A percentile compares a stretch with the other conserved stretches of the same genome.
Evolutionary conservation across 2,888 invertebrate species (phyloP).

Genomic region (Dicyrtomina minuta): DNA sequence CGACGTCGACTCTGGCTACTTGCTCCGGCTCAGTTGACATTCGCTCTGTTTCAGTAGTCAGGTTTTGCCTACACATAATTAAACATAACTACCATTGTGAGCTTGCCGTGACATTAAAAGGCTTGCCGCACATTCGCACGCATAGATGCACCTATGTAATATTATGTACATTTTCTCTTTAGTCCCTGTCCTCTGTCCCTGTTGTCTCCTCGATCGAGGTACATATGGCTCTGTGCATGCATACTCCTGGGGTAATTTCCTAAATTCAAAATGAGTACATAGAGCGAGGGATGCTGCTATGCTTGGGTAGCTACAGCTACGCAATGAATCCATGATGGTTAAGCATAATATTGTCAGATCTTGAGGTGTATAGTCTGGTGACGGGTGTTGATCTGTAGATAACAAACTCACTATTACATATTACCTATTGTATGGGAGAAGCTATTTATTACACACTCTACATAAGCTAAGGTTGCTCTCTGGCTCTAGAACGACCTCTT

Average conservation of each 20-base stretch:
- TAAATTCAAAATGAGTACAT: neutral
- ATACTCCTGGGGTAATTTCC: neutral
- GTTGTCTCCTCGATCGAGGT: neutral
- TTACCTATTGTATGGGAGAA: no score
- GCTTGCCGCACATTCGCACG: neutral
- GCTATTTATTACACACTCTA: no score
- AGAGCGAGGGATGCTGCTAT: neutral
- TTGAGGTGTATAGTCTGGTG: no score
- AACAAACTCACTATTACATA: neutral
- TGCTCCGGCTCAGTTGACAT: slow-evolving; percentile 22
- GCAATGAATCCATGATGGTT: no score
- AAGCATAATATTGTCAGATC: neutral
- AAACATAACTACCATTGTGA: no score
- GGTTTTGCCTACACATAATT: no score
- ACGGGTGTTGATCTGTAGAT: no score
- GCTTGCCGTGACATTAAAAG: neutral
- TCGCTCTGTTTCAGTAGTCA: neutral
- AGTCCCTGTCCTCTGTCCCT: neutral
- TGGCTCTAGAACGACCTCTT: neutral
- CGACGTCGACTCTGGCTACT: slow-evolving; percentile 3
- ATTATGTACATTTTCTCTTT: neutral
- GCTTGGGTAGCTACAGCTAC: no score
- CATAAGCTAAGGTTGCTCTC: no score
- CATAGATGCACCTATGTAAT: neutral
- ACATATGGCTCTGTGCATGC: neutral